Conservation (phyloP, 2,888 invertebrate genomes). For the Acheta domesticus region DNA sequence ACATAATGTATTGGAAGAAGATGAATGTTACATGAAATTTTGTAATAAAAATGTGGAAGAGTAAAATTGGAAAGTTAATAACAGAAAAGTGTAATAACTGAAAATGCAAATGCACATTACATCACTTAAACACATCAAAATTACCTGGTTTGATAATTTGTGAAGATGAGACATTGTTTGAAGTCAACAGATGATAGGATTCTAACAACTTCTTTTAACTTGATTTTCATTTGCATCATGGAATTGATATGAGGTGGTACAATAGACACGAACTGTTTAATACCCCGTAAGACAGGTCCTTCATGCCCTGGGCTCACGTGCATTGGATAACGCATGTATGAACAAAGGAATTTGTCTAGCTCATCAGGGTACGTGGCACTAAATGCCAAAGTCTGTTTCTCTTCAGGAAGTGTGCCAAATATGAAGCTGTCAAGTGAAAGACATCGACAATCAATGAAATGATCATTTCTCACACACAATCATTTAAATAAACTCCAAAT, state of each 20-base stretch:
- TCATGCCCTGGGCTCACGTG: constrained; percentile 69
- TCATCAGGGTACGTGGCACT: constrained; percentile 89
- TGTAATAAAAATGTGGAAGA: too few species aligned
- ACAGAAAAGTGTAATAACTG: too few species aligned
- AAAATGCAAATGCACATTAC: too few species aligned
- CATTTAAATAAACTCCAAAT: too few species aligned
- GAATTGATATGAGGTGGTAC: constrained; percentile 61
- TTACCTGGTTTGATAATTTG: constrained; percentile 74
- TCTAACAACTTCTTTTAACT: constrained; percentile 60
- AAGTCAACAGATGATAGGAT: constrained; percentile 72
- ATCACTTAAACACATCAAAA: not conserved
- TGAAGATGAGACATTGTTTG: constrained; percentile 88
- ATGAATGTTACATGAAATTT: too few species aligned
- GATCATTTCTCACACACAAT: too few species aligned
- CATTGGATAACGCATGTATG: constrained; percentile 75
- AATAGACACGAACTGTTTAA: constrained; percentile 70
- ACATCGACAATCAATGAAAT: not conserved
- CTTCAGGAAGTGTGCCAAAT: constrained; percentile 65
- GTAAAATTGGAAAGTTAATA: too few species aligned
- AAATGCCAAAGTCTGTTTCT: constrained; percentile 85
- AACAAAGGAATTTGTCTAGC: constrained; percentile 65
- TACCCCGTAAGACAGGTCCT: constrained; percentile 67
- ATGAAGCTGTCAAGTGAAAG: constrained; percentile 57
- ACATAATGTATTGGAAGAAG: too few species aligned
- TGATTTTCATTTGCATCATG: constrained; percentile 58